A percentile compares a stretch with the other conserved stretches of the same genome.
phyloP scores from a whole-genome alignment of 2,888 invertebrate genomes.

The Hemithea aestivaria region DNA sequence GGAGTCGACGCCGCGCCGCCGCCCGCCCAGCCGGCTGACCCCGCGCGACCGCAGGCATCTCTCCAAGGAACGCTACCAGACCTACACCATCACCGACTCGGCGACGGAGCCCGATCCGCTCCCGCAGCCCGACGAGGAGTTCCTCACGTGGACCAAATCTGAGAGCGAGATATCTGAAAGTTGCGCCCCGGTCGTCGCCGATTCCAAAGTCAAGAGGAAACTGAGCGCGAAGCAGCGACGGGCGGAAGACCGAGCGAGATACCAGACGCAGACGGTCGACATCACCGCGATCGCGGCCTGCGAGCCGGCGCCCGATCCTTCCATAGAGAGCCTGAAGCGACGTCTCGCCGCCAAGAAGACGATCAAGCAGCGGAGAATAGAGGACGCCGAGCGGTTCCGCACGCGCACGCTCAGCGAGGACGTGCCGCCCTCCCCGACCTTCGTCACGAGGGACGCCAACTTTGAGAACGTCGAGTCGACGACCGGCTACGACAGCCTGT shows the following conservation, averaged over 20 bases:
- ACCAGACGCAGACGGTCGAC: constrained; percentile 82
- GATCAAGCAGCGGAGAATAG: constrained; percentile 78
- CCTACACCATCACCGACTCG: constrained; percentile 86
- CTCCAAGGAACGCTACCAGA: constrained; percentile 89
- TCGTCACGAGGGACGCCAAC: constrained; percentile 64
- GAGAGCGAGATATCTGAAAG: constrained; percentile 66
- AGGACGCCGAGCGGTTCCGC: constrained; percentile 85
- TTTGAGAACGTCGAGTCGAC: constrained; percentile 71
- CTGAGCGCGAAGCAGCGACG: constrained; percentile 83
- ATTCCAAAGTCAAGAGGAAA: constrained; percentile 56
- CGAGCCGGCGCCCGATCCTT: constrained; percentile 48
- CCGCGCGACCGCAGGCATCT: constrained; percentile 88
- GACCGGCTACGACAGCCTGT: constrained; percentile 70
- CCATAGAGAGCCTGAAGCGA: constrained; percentile 61
- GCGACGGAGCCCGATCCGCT: constrained; percentile 49
- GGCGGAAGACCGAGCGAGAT: constrained; percentile 82
- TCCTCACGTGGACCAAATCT: constrained; percentile 67
- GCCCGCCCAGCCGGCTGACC: constrained; percentile 76
- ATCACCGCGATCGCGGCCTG: constrained; percentile 44
- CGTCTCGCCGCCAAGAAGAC: constrained; percentile 68
- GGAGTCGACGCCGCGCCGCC: constrained; percentile 86
- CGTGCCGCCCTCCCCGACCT: constrained; percentile 71
- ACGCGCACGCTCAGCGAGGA: constrained; percentile 84
- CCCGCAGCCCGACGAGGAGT: constrained; percentile 56
- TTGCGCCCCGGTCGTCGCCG: constrained; percentile 54